These are phyloP conservation scores for Anguilla obscura DNA, from an alignment of 2,797 vertebrate species.

Conservation along the genomic window DNA sequence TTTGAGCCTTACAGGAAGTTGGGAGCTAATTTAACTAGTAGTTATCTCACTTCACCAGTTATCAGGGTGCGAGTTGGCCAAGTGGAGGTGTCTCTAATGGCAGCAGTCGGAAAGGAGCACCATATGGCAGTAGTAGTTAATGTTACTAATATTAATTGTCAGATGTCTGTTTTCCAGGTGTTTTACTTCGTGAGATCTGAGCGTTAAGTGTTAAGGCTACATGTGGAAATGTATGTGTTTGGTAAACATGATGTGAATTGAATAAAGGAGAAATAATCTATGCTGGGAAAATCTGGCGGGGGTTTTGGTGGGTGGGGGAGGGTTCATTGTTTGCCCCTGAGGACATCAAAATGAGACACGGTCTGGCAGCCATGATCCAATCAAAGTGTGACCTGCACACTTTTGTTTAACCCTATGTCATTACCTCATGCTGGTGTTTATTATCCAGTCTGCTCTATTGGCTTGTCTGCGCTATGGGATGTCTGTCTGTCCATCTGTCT, in stretches of 20 bases:
- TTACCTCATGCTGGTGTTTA: slow-evolving; percentile 3
- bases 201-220: not conserved
- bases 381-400: slow-evolving; percentile 19
- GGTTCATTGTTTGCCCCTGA: slow-evolving; percentile 8
- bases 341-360: slow-evolving; percentile 22
- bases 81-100: too few species aligned
- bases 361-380: slow-evolving; percentile 23
- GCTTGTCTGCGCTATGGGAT: slow-evolving; percentile 5
- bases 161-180: not conserved
- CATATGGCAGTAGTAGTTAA: not conserved
- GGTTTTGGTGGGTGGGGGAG: not conserved
- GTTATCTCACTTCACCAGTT: too few species aligned
- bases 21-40: too few species aligned
- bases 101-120: too few species aligned
- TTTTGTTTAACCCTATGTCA: slow-evolving; percentile 21
- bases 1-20: too few species aligned
- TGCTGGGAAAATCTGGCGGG: too few species aligned
- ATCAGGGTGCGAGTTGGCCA: too few species aligned
- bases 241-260: not conserved
- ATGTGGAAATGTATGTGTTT: not conserved
- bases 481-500: slow-evolving; percentile 15
- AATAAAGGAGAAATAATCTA: not conserved
- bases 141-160: not conserved
- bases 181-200: not conserved
- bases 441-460: slow-evolving; percentile 9